phyloP scores from a whole-genome alignment of 2,113 vertebrate species.

The Eonycteris spelaea region DNA sequence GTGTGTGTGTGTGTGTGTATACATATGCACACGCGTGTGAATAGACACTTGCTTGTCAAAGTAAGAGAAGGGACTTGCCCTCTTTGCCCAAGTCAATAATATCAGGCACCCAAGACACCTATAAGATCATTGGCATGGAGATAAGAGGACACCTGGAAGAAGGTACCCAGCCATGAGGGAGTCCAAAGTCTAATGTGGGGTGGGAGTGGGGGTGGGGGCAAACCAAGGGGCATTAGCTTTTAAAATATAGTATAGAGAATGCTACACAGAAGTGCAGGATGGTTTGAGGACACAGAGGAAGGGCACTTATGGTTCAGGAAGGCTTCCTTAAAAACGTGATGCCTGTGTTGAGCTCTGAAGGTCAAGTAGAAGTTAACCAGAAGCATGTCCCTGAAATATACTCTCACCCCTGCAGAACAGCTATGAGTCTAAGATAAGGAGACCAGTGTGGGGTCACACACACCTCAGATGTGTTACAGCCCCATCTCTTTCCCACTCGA shows the following conservation, averaged over 20 bases:
- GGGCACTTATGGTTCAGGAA: background rate
- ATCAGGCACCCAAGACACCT: background rate
- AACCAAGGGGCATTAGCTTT: background rate
- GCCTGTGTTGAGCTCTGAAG: background rate
- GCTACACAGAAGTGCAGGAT: background rate
- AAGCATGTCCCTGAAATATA: background rate
- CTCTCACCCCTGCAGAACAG: background rate
- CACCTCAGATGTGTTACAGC: background rate
- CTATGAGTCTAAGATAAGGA: background rate
- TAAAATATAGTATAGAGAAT: background rate
- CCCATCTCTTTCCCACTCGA: background rate
- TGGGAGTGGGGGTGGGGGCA: no score
- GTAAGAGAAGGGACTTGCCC: background rate
- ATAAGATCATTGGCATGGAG: background rate
- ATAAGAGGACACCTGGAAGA: no score
- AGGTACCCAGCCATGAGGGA: background rate
- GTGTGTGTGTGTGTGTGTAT: no score
- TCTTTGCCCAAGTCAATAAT: background rate
- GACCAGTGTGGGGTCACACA: background rate
- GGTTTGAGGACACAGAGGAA: background rate
- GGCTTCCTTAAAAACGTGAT: background rate
- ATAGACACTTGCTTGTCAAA: background rate
- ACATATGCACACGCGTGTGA: fast-evolving
- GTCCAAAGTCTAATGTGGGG: background rate
- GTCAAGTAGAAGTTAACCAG: background rate